Conservation (phyloP, 1,140 invertebrate genomes). For the Lamellibrachia luymesi region DNA sequence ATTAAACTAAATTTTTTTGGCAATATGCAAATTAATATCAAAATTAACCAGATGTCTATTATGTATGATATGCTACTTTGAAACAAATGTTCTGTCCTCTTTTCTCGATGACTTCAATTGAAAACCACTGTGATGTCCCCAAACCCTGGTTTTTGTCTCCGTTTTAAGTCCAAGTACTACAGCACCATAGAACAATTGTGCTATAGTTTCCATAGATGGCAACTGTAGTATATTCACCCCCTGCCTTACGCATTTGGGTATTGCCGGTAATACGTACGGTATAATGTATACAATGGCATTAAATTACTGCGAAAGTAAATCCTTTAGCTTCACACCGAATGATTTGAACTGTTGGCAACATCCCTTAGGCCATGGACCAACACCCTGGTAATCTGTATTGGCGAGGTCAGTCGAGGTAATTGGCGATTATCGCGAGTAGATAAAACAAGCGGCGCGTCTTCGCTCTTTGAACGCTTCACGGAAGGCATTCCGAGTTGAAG, state of each 20-base stretch:
- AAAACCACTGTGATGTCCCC: background rate
- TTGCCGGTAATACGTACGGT: too few relatives aligned
- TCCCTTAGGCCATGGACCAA: background rate
- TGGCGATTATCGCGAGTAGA: background rate
- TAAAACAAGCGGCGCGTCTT: background rate
- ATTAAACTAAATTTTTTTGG: too few relatives aligned
- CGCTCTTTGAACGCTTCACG: background rate
- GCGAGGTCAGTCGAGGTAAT: background rate
- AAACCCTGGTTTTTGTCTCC: background rate
- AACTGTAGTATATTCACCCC: too few relatives aligned
- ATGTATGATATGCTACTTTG: background rate
- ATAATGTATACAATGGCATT: background rate
- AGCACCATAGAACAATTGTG: background rate
- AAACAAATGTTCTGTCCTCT: background rate
- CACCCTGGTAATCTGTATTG: background rate
- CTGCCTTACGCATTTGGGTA: too few relatives aligned
- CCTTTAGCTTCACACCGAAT: background rate
- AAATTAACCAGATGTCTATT: too few relatives aligned
- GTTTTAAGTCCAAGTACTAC: background rate
- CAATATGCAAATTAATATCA: too few relatives aligned
- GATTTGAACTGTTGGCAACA: background rate
- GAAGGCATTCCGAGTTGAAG: background rate
- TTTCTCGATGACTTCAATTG: background rate
- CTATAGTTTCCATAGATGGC: too few relatives aligned
- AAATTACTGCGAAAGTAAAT: background rate